These are phyloP conservation scores for Megalops cyprinoides DNA, from an alignment of 2,797 vertebrate genomes.

Conservation along the genomic window DNA sequence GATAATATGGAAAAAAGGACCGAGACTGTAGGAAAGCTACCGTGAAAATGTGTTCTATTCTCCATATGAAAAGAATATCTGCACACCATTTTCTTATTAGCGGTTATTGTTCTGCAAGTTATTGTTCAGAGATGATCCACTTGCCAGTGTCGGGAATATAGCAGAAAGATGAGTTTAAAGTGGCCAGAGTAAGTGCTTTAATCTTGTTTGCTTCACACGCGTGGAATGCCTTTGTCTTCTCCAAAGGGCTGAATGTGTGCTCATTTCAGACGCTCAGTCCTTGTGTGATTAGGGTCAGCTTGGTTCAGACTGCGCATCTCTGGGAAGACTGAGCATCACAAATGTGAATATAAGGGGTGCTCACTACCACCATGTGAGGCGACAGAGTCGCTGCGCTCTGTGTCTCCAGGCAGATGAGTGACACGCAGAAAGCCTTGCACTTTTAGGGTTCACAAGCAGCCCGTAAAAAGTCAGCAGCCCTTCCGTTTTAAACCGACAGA, in stretches of 20 bases:
- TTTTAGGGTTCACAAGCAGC: constrained; percentile 59
- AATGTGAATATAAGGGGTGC: not conserved
- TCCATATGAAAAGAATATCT: not conserved
- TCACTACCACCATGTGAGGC: constrained; percentile 1
- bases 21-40: no score
- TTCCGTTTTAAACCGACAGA: no score
- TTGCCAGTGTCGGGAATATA: not conserved
- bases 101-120: not conserved
- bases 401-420: not conserved
- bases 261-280: not conserved
- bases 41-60: not conserved
- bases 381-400: not conserved
- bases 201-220: not conserved
- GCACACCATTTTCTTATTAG: not conserved
- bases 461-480: no score
- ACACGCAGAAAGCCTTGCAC: not conserved
- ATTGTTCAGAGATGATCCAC: not conserved
- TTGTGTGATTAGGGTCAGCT: not conserved
- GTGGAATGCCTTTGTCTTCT: not conserved
- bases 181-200: not conserved
- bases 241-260: not conserved
- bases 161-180: not conserved
- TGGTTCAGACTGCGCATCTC: not conserved
- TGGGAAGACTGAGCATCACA: not conserved
- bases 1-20: no score